A percentile compares a stretch with the other conserved stretches of the same genome.
phyloP scores from a whole-genome alignment of 2,888 invertebrate genomes.

The Agrochola litura region DNA sequence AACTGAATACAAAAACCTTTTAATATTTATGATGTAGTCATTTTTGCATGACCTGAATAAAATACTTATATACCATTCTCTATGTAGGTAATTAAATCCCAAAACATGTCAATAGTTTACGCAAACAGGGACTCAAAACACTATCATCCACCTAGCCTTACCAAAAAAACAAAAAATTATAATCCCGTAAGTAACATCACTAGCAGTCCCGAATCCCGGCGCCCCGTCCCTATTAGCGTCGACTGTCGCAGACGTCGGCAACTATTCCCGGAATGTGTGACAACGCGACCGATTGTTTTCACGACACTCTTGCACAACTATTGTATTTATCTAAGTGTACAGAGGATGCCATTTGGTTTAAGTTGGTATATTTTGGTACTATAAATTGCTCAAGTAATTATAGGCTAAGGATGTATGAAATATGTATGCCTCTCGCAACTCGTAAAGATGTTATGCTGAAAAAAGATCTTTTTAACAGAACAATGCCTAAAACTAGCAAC shows the following conservation, averaged over 20 bases:
- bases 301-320: slow-evolving; percentile 31
- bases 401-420: neutral
- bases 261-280: slow-evolving; percentile 60
- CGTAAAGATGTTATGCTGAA: neutral
- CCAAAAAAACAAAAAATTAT: neutral
- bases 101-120: neutral
- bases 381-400: neutral
- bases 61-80: neutral
- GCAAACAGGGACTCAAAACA: neutral
- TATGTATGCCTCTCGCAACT: neutral
- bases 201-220: slow-evolving; percentile 13
- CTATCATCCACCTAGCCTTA: too few species aligned
- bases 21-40: neutral
- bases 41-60: neutral
- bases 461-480: neutral
- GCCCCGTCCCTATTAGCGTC: slow-evolving; percentile 24
- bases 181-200: slow-evolving; percentile 26
- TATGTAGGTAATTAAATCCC: neutral
- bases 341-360: neutral
- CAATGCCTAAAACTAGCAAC: neutral
- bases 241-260: slow-evolving; percentile 33
- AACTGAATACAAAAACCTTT: neutral
- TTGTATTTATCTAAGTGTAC: slow-evolving; percentile 32
- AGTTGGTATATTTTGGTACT: neutral
- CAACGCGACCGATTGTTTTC: slow-evolving; percentile 47